phyloP scores from a whole-genome alignment of 37 sponge, comb jelly and placozoan species.

The Crambe crambe region DNA sequence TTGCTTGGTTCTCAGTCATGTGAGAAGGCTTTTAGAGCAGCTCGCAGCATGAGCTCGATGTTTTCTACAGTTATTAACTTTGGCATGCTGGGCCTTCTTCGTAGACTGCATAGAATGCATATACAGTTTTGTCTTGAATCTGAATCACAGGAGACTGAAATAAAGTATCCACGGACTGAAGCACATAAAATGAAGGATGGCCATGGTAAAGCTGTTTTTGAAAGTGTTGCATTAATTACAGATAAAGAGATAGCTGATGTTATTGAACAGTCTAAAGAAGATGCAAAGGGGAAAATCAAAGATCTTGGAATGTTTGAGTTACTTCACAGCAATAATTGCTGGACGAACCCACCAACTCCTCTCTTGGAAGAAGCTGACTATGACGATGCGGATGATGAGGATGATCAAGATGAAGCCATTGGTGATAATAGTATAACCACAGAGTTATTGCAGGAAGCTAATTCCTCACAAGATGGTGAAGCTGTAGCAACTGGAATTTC shows the following conservation, averaged over 20 bases:
- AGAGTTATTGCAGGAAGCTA: conserved; percentile 7
- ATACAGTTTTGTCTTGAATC: conserved; percentile 42
- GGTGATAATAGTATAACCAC: background rate
- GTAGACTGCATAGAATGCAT: conserved; percentile 51
- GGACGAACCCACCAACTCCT: conserved; percentile 4
- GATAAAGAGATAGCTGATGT: background rate
- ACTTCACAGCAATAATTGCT: conserved; percentile 15
- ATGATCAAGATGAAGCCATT: background rate
- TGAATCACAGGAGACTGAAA: conserved; percentile 19
- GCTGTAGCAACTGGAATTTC: conserved; percentile 1
- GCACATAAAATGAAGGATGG: conserved; percentile 29
- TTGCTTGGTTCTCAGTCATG: conserved; percentile 62
- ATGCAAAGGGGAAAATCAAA: conserved; percentile 18
- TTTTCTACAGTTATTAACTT: conserved; percentile 63
- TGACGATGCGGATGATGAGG: conserved; percentile 13
- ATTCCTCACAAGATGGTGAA: background rate
- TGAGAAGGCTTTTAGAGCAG: conserved; percentile 55
- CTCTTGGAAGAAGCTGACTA: background rate
- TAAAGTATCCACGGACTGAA: conserved; percentile 30
- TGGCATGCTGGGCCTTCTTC: conserved; percentile 55
- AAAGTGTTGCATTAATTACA: background rate
- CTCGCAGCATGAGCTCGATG: conserved; percentile 46
- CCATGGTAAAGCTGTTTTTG: background rate
- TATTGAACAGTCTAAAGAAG: background rate
- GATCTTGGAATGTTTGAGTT: conserved; percentile 47